Base-by-base conservation (phyloP, 2,888 invertebrate species). In the Macrostomum cliftonense region DNA sequence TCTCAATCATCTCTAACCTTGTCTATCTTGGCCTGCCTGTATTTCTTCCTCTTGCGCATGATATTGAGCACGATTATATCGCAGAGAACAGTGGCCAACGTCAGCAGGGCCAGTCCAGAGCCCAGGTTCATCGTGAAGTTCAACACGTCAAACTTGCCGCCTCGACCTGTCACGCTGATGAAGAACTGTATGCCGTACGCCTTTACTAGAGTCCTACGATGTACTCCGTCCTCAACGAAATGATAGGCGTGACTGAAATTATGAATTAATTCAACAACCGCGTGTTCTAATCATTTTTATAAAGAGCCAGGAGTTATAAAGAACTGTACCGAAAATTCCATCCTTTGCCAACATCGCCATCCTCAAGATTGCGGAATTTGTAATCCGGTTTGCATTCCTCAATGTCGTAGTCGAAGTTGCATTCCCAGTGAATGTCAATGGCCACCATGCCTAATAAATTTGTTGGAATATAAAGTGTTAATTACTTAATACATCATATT, bases 131-230 rank as follows among this genome's bases (percentile, higher is more conserved):
- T 45, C 14, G 48, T 37, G 37, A 53, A 53, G 14, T 21, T 37
- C 13, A 47, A 20, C 11, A 53, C 36, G 36, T 53, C 42, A 43
- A 53, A 53, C 40, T 48, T 42, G 7, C 53, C 52, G 14, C 52
- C 53, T 2, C 17, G 20, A 12, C 52, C 53, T 11, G 38, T 44
- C 12, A 51, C 51, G 12, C 50, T 52, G 4, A 51, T 51, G 39
- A 51, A 51, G 64, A 49, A 49, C 44, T 66, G 65, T 55, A 37
- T 61, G 39, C 55, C 55, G 42, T 56, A 56, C 2, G 55, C 54
- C 37, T 49, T 50, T 12, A 51, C 46, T 16, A 52, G 38, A 4
- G 39, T 52, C 14, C 51, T 37, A 14, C 45, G 43, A n/a, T 43
- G 16, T 5, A 45, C 28, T 12, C 39, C 21, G 37, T 52, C 45